Conservation (phyloP, 2,888 invertebrate species). For the Stenotaenia linearis region DNA sequence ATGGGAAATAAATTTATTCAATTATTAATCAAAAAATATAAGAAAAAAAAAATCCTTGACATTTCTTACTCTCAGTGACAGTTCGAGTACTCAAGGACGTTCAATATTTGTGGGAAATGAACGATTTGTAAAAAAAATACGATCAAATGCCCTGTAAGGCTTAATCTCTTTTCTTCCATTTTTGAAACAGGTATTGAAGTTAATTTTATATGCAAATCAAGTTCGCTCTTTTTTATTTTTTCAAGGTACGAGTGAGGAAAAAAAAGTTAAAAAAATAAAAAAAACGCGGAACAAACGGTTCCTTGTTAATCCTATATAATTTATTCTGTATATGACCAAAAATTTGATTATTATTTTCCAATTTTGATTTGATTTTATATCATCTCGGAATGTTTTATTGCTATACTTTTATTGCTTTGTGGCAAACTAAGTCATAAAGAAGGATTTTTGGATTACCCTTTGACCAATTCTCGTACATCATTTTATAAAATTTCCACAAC, state of each 20-base stretch:
- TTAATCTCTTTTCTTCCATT: not conserved
- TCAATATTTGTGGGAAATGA: not conserved
- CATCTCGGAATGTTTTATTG: not conserved
- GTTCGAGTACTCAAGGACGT: not conserved
- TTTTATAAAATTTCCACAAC: not conserved
- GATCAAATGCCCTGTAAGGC: not conserved
- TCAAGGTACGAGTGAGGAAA: not conserved
- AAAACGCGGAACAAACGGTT: not conserved
- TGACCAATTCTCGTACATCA: not conserved
- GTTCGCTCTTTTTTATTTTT: not conserved
- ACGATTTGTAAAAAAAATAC: not conserved
- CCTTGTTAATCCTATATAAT: not conserved
- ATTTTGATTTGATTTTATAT: not conserved
- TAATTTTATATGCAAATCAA: not conserved
- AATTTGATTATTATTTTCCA: not conserved
- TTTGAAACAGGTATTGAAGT: not conserved
- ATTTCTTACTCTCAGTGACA: not conserved
- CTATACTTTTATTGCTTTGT: not conserved
- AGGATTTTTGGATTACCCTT: not conserved
- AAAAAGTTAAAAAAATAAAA: not conserved
- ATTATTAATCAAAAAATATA: not conserved
- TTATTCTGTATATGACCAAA: not conserved
- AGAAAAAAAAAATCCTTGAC: not conserved
- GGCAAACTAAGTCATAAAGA: not conserved
- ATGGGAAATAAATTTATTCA: not conserved